Base-by-base conservation (phyloP, 2,888 invertebrate species). In the Phasia obesa region DNA sequence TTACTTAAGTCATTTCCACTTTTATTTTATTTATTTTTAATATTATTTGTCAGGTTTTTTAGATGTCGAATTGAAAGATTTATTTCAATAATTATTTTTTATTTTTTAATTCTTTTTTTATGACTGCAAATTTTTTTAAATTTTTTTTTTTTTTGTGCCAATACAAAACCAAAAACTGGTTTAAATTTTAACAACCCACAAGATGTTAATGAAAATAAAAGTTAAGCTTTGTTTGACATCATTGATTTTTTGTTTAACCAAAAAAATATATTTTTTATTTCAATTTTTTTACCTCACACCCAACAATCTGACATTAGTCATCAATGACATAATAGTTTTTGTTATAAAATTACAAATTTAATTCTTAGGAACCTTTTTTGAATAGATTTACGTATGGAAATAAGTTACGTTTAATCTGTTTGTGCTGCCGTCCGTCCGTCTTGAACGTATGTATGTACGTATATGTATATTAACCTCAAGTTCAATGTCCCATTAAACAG, bases 401-500 rank as follows among this genome's bases (percentile, higher is more conserved):
- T 47, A 31, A 64, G 4, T 27, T 38, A 51, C 0, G 13, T 53
- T 53, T 51, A 38, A 19, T 49, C 38, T 25, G 6, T 38, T 35
- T 2, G n/a, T 15, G 0, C n/a, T 0, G 17, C 15, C 17, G 11
- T 7, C 7, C 35, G 35, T 69, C 19, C 25, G 13, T 21, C 42
- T n/a, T 11, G 27, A 47, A 27, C n/a, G n/a, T n/a, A n/a, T n/a
- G n/a, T n/a, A n/a, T n/a, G n/a, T n/a, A n/a, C n/a, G n/a, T 57
- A 25, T 42, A 23, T 11, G 21, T 51, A 42, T 59, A 23, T 67
- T 67, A 78, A 78, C 73, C 74, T 51, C 49, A 78, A 74, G 82
- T 82, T 82, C 82, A 78, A 82, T 82, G 78, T 82, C 74, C 74
- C 74, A 78, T 49, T 64, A 73, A 55, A 35, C 6, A 55, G 2